Evolutionary conservation across 2,797 vertebrate genomes (phyloP), one percentile per base, ranked within the genome.

Genomic region (Cephalopachus bancanus): DNA sequence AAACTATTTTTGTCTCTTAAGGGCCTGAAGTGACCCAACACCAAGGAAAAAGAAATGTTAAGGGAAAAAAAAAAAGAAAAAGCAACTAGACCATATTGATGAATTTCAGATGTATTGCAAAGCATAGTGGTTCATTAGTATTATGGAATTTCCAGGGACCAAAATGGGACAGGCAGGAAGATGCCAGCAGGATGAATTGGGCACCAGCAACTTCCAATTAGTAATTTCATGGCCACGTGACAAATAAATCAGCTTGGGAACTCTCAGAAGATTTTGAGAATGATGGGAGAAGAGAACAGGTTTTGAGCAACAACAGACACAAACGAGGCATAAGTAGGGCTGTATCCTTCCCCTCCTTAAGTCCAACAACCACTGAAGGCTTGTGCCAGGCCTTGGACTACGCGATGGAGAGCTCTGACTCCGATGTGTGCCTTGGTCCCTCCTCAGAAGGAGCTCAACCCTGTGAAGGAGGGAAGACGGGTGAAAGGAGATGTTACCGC

Each of bases 1-100:
- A 93, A 95, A 80, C 76, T 89, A 81, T 96, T 94, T 97, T 53
- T 62, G 49, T 96, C 96, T 96, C 94, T 24, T 91, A 95, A 94
- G 91, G 88, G 95, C 30, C 59, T 1, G 49, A 44, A 83, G 95
- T 69, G 62, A 89, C 94, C 95, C 95, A 96, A 89, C 91, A 94
- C 72, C 76, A 79, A 95, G 84, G 75, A 80, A 92, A 95, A 96
- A 79, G 92, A 94, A 76, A 95, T 81, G 83, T 57, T 93, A 80
- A 98, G 37, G 37, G 37, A 37, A 37, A 37, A 37, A 37, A 3
- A 37, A 37, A 37, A 37, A 37, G 37, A 37, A 37, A 37, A 37
- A 95, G 59, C 96, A 69, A 84, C 92, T 93, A 96, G 96, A 93
- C 88, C 81, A 67, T 92, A 87, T 64, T 83, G 75, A 94, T 94